Evolutionary conservation across 2,113 vertebrate species (phyloP).

Genomic region (Prolemur simus): DNA sequence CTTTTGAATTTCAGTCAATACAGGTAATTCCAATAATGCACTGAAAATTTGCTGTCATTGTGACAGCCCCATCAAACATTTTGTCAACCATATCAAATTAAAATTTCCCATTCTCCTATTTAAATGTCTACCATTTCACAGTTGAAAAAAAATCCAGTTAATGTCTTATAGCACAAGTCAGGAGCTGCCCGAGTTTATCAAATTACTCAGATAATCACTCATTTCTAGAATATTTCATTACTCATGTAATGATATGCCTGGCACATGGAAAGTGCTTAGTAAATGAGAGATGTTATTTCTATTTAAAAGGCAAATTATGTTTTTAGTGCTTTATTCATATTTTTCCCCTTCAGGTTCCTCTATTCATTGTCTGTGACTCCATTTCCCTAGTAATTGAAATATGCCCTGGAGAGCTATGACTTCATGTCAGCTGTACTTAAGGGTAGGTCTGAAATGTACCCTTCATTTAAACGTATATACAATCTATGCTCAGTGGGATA

Average conservation of each 20-base stretch:
- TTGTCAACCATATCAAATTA: slow-evolving; percentile 50
- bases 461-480: not conserved
- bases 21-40: slow-evolving; percentile 43
- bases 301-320: slow-evolving; percentile 8
- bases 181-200: not conserved
- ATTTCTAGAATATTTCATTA: slow-evolving; percentile 35
- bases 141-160: not conserved
- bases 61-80: slow-evolving; percentile 36
- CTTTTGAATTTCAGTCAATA: slow-evolving; percentile 14
- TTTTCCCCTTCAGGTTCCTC: not conserved
- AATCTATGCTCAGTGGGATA: not conserved
- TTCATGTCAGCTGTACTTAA: not conserved
- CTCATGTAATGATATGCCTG: not conserved
- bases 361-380: not conserved
- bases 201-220: slow-evolving; percentile 39
- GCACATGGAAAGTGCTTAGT: not conserved
- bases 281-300: not conserved
- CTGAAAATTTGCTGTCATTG: not conserved
- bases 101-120: not conserved
- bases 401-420: not conserved
- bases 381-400: slow-evolving; percentile 55
- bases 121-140: slow-evolving; percentile 16
- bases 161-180: not conserved
- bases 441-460: not conserved
- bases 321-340: slow-evolving; percentile 1